These are phyloP conservation scores for Cryptotermes secundus DNA, from an alignment of 1,140 invertebrate genomes.

Conservation along the genomic window DNA sequence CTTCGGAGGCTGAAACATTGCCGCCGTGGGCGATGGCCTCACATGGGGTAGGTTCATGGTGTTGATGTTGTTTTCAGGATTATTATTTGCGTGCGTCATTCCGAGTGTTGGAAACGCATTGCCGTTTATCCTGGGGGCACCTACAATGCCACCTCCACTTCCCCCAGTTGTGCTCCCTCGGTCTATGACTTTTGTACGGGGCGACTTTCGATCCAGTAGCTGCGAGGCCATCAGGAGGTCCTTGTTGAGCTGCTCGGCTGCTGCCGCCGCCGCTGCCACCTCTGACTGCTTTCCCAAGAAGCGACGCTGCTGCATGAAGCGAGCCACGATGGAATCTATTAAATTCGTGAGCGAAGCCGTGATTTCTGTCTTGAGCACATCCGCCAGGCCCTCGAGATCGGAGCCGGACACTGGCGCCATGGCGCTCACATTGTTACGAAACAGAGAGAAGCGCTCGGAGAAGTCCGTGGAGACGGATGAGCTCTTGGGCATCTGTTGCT, in stretches of 20 bases:
- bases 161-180: constrained; percentile 53
- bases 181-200: constrained; percentile 75
- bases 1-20: constrained; percentile 79
- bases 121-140: constrained; percentile 53
- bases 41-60: constrained; percentile 68
- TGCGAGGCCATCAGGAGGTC: constrained; percentile 72
- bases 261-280: constrained; percentile 63
- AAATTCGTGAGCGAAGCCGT: constrained; percentile 77
- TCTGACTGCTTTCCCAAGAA: constrained; percentile 75
- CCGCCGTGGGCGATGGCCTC: constrained; percentile 61
- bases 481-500: constrained; percentile 37
- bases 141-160: constrained; percentile 44
- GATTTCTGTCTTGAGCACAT: constrained; percentile 87
- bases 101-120: constrained; percentile 48
- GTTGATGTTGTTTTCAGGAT: constrained; percentile 57
- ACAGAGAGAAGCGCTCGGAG: constrained; percentile 50
- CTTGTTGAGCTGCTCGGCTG: constrained; percentile 78
- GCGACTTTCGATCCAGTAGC: constrained; percentile 79
- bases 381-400: constrained; percentile 83
- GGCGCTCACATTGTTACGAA: constrained; percentile 43
- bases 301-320: constrained; percentile 78
- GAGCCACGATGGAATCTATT: constrained; percentile 84
- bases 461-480: constrained; percentile 47
- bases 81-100: constrained; percentile 40
- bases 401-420: constrained; percentile 65